A percentile compares a stretch with the other conserved stretches of the same genome.
These are phyloP conservation scores for Lutjanus argentimaculatus DNA, from an alignment of 2,797 vertebrate genomes.

Conservation along the genomic window DNA sequence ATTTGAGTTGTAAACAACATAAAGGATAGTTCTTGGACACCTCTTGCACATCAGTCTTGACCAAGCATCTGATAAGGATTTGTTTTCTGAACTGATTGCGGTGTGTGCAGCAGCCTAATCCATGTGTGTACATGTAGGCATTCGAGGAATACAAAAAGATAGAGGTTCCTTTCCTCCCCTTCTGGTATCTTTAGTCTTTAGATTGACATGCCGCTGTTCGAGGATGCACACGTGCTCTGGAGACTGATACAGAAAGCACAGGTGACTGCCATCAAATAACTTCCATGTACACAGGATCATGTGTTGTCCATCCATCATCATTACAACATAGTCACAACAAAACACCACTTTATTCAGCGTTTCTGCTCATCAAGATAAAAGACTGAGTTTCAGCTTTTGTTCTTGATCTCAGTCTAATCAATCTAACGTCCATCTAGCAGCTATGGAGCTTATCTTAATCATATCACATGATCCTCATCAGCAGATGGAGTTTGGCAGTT, in stretches of 20 bases:
- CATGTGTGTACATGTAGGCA: background rate
- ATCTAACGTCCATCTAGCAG: background rate
- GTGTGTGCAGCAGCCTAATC: background rate
- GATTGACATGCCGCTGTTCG: background rate
- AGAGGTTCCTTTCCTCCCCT: too few species aligned
- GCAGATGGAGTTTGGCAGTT: background rate
- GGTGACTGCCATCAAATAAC: background rate
- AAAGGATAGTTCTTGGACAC: background rate
- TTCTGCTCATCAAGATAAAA: background rate
- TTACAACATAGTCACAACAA: background rate
- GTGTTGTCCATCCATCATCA: background rate
- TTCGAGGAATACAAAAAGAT: background rate
- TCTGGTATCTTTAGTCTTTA: background rate
- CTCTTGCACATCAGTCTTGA: background rate
- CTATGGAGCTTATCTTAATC: background rate
- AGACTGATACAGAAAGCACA: background rate
- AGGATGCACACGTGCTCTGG: background rate
- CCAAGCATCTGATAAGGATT: constrained; percentile 5
- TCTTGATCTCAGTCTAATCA: too few species aligned
- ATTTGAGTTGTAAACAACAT: constrained; percentile 2
- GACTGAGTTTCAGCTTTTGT: background rate
- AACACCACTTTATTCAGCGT: background rate
- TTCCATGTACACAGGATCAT: background rate
- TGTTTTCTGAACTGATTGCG: constrained; percentile 10
- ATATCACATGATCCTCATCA: background rate